Evolutionary conservation across 1,140 invertebrate genomes (phyloP).

Genomic region (Epicauta chinensis): DNA sequence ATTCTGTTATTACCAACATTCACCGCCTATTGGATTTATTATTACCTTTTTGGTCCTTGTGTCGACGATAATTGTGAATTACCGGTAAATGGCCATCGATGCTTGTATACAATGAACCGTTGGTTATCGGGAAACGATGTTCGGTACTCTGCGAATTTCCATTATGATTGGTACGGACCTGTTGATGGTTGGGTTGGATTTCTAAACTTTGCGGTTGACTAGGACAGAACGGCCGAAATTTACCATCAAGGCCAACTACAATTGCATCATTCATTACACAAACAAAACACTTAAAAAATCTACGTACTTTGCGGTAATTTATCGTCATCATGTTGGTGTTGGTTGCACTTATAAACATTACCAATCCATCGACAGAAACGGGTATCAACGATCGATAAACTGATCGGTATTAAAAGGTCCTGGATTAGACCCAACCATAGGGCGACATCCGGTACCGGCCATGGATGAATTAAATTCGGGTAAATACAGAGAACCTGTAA

Average conservation of each 20-base stretch:
- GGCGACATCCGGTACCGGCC: constrained; percentile 39
- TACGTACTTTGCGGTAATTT: constrained; percentile 39
- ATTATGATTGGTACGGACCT: neutral
- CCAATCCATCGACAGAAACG: constrained; percentile 42
- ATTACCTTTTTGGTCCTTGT: constrained; percentile 36
- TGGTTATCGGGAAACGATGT: constrained; percentile 55
- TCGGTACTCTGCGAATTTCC: constrained; percentile 40
- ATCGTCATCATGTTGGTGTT: constrained; percentile 27
- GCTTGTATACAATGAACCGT: constrained; percentile 52
- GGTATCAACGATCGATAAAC: constrained; percentile 43
- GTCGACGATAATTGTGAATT: constrained; percentile 44
- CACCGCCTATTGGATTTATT: neutral
- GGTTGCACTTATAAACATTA: constrained; percentile 37
- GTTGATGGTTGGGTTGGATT: constrained; percentile 18
- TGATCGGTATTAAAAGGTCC: constrained; percentile 42
- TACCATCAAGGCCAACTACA: constrained; percentile 45
- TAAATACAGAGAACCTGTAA: constrained; percentile 39
- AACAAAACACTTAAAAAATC: too few species aligned
- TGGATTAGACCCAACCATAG: constrained; percentile 44
- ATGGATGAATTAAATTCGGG: constrained; percentile 34
- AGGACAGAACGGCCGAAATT: constrained; percentile 49
- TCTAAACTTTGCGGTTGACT: constrained; percentile 39
- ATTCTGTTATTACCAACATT: too few species aligned
- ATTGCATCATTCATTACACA: too few species aligned
- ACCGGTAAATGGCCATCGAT: constrained; percentile 45